Base-by-base conservation (phyloP, 2,888 invertebrate species). In the Meiosimyza platycephala region DNA sequence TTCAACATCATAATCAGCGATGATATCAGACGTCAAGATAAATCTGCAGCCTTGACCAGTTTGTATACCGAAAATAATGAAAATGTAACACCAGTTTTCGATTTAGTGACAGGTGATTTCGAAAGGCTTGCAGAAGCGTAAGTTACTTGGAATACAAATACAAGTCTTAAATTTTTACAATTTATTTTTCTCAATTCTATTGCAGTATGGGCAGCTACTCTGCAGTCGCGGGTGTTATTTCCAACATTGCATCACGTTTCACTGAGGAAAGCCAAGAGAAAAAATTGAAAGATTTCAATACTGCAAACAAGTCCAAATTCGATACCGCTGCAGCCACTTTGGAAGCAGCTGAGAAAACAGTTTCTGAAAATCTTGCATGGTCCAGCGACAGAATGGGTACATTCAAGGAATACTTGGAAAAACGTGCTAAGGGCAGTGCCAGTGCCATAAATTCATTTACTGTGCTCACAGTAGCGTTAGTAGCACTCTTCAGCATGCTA, bases 61-160 rank as follows among this genome's bases (percentile, higher is more conserved):
- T 89, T 91, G 0, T 87, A 91, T 52, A 82, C 87, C 0, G 88
- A 89, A 71, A 90, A 90, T 78, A 88, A 89, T 63, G 87, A 87
- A 75, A 90, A 92, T 72, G 85, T 90, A 1, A 83, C 88, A 4
- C 78, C 90, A 0, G 91, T 91, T 0, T 86, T 91, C 66, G 83
- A 90, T 0, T 89, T 89, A 71, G 81, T 92, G 6, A 85, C 80
- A 0, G 59, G 65, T 1, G 78, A 84, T 16, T 65, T 73, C 54
- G 78, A 81, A 0, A 65, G 74, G 0, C 71, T 86, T n/a, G 77
- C 78, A 15, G 28, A 50, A 6, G 79, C 86, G 87, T 87, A 85
- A 84, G 86, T 79, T 51, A 7, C 16, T 13, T 40, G 9, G 9
- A 22, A 11, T 55, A 13, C 52, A 52, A 40, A n/a, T 50, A 11